Percentiles rank a stretch among this genome's conserved stretches.
phyloP scores from a whole-genome alignment of 2,888 invertebrate species.

The Drosophila tripunctata region DNA sequence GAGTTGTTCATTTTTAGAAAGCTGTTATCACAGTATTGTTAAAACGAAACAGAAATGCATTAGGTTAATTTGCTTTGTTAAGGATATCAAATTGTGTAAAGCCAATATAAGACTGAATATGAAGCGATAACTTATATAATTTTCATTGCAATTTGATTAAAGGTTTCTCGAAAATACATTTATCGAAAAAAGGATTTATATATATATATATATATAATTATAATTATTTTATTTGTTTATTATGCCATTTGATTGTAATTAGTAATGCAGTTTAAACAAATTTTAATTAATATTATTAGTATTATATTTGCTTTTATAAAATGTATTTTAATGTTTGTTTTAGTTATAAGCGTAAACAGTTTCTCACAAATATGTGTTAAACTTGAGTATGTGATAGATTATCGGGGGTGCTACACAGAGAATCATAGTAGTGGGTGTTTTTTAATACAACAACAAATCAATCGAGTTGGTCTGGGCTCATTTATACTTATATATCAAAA shows the following conservation, averaged over 20 bases:
- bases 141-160: conserved; percentile 37
- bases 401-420: conserved; percentile 32
- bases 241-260: conserved; percentile 31
- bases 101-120: conserved; percentile 1
- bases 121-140: conserved; percentile 5
- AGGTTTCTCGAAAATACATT: conserved; percentile 70
- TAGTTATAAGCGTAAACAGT: conserved; percentile 69
- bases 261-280: conserved; percentile 11
- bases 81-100: background rate
- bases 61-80: conserved; percentile 23
- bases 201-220: conserved; percentile 11
- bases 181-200: conserved; percentile 69
- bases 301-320: conserved; percentile 5
- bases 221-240: conserved; percentile 19
- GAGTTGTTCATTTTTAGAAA: conserved; percentile 47
- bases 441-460: conserved; percentile 69
- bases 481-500: conserved; percentile 70
- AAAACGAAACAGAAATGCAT: conserved; percentile 29
- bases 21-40: conserved; percentile 76
- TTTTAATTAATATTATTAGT: conserved; percentile 12
- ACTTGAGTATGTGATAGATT: conserved; percentile 24
- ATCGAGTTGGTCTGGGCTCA: conserved; percentile 81
- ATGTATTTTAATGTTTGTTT: conserved; percentile 12
- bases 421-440: conserved; percentile 9
- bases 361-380: conserved; percentile 63